Evolutionary conservation across 2,797 vertebrate genomes (phyloP).

Genomic region (Onychomys torridus): DNA sequence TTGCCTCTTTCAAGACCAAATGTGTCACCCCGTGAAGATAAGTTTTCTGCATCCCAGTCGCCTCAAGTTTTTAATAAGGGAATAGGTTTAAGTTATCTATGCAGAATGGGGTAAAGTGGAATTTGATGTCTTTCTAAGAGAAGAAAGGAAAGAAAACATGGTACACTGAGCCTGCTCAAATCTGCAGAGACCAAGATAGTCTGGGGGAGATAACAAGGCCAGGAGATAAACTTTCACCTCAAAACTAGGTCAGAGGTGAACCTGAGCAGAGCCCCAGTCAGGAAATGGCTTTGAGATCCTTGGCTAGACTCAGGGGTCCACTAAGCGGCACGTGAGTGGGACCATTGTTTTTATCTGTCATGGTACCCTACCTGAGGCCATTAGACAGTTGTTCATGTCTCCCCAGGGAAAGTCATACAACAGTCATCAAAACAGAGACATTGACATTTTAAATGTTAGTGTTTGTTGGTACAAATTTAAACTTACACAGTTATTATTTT

Average conservation of each 20-base stretch:
- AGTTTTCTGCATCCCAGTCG: not conserved
- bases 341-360: not conserved
- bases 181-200: not conserved
- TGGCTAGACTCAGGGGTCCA: not conserved
- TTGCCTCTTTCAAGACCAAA: not conserved
- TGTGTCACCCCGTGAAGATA: not conserved
- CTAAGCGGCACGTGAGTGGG: not conserved
- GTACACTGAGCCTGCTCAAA: not conserved
- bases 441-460: not conserved
- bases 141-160: not conserved
- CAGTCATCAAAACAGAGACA: not conserved
- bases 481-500: not conserved
- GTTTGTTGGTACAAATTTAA: not conserved
- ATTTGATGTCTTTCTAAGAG: conserved; percentile 12
- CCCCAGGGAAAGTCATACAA: not conserved
- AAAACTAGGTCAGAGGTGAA: not conserved
- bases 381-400: not conserved
- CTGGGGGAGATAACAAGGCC: not conserved
- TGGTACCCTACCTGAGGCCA: not conserved
- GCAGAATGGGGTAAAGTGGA: not conserved
- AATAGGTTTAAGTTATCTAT: not conserved
- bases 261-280: not conserved
- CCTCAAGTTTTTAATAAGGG: not conserved
- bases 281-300: not conserved
- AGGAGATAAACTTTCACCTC: not conserved